Evolutionary conservation across 2,888 invertebrate species (phyloP).

Genomic region (Eristalinus aeneus): DNA sequence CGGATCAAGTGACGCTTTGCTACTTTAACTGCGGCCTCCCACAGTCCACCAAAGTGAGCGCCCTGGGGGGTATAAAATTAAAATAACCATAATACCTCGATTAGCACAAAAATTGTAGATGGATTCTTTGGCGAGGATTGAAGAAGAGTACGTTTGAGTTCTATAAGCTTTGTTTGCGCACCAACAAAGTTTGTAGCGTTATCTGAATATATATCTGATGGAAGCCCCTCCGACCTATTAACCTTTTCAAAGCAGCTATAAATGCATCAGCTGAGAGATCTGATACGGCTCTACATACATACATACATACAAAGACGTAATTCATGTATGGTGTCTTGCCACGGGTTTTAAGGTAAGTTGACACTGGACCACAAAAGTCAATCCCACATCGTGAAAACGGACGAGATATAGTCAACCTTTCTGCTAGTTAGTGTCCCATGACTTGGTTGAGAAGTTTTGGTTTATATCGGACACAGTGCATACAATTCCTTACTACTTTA

Average conservation of each 20-base stretch:
- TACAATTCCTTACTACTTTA: conserved; percentile 17
- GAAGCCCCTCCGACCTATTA: no score
- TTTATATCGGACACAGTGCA: conserved; percentile 16
- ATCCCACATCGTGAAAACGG: conserved; percentile 61
- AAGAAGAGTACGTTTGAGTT: conserved; percentile 21
- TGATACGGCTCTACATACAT: no score
- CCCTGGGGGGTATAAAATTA: conserved; percentile 53
- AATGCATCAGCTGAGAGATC: no score
- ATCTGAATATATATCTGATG: no score
- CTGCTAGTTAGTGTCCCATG: not conserved
- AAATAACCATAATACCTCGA: conserved; percentile 31
- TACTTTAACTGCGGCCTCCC: conserved; percentile 37
- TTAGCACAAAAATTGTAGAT: conserved; percentile 32
- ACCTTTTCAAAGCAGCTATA: no score
- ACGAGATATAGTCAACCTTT: conserved; percentile 16
- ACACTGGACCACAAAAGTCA: conserved; percentile 40
- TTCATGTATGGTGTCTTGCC: no score
- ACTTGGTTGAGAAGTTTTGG: conserved; percentile 17
- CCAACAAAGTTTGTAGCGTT: conserved; percentile 55
- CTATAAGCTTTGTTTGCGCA: conserved; percentile 28
- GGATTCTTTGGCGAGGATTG: not conserved
- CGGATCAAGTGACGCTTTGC: conserved; percentile 55
- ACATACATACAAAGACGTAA: no score
- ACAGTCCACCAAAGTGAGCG: conserved; percentile 63
- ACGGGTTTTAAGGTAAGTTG: conserved; percentile 41